These are phyloP conservation scores for Alces alces DNA, from an alignment of 2,113 vertebrate species.

Conservation along the genomic window DNA sequence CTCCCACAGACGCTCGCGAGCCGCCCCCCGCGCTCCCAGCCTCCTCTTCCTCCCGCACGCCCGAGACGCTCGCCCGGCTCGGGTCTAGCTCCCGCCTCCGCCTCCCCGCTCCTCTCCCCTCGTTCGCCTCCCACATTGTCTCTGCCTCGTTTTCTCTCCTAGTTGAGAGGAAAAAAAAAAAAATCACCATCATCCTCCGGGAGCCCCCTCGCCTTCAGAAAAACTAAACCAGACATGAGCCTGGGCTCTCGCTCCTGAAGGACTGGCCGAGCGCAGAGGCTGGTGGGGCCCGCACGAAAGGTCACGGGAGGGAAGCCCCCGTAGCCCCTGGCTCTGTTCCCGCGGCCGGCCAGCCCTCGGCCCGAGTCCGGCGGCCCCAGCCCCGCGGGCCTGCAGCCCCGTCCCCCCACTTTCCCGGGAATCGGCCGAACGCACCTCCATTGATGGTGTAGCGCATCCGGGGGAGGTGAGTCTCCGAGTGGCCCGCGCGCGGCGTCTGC, in stretches of 20 bases:
- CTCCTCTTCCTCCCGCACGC: slow-evolving; percentile 1
- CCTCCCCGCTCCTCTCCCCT: background rate
- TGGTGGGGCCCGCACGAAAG: background rate
- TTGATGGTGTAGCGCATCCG: slow-evolving; percentile 79
- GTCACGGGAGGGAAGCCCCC: slow-evolving; percentile 43
- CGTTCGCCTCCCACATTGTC: slow-evolving; percentile 6
- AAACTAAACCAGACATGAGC: slow-evolving; percentile 65
- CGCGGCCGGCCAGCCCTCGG: slow-evolving; percentile 37
- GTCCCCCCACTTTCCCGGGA: slow-evolving; percentile 40
- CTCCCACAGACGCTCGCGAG: slow-evolving; percentile 68
- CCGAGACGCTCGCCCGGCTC: slow-evolving; percentile 12
- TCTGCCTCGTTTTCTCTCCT: slow-evolving; percentile 45
- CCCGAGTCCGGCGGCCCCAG: slow-evolving; percentile 17
- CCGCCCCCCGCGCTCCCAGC: slow-evolving; percentile 53
- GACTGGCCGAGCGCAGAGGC: background rate
- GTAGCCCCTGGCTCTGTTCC: background rate
- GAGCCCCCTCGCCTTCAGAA: slow-evolving; percentile 36
- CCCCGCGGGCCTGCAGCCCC: background rate
- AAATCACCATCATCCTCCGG: slow-evolving; percentile 41
- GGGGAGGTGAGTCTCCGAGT: slow-evolving; percentile 74
- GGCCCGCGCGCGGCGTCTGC: background rate
- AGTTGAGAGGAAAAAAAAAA: background rate
- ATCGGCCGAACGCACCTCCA: slow-evolving; percentile 45
- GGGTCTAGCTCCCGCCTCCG: slow-evolving; percentile 36
- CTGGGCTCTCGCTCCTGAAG: slow-evolving; percentile 63